These are phyloP conservation scores for Erannis defoliaria DNA, from an alignment of 2,888 invertebrate species.

Conservation along the genomic window DNA sequence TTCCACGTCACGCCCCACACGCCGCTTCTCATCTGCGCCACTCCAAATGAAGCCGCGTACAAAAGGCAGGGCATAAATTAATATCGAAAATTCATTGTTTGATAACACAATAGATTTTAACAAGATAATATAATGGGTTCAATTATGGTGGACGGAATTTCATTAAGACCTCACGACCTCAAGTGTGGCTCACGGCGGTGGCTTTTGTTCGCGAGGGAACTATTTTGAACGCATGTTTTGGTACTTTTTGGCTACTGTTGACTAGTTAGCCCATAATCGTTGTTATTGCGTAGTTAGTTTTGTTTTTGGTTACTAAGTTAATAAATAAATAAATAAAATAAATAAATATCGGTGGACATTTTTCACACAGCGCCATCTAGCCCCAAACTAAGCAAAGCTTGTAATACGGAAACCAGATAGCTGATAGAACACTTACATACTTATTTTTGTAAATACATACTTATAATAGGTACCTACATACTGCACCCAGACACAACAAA, in stretches of 20 bases:
- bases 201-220: constrained; percentile 43
- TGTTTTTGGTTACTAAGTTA: too few relatives aligned
- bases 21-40: constrained; percentile 21
- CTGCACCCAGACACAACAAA: too few relatives aligned
- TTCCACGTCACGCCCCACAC: background rate
- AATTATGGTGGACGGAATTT: constrained; percentile 74
- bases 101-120: constrained; percentile 75
- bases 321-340: too few relatives aligned
- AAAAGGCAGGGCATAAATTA: constrained; percentile 59
- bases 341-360: too few relatives aligned
- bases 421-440: too few relatives aligned
- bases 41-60: constrained; percentile 34
- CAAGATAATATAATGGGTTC: constrained; percentile 71
- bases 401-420: too few relatives aligned
- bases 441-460: too few relatives aligned
- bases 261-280: too few relatives aligned
- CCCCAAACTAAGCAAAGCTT: too few relatives aligned
- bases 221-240: constrained; percentile 29
- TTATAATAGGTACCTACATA: too few relatives aligned
- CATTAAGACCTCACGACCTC: constrained; percentile 66
- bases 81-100: constrained; percentile 64
- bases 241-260: constrained; percentile 2
- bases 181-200: constrained; percentile 30
- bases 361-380: too few relatives aligned
- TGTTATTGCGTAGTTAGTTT: too few relatives aligned